phyloP scores from a whole-genome alignment of 2,888 invertebrate species.

The Podabrus alpinus region DNA sequence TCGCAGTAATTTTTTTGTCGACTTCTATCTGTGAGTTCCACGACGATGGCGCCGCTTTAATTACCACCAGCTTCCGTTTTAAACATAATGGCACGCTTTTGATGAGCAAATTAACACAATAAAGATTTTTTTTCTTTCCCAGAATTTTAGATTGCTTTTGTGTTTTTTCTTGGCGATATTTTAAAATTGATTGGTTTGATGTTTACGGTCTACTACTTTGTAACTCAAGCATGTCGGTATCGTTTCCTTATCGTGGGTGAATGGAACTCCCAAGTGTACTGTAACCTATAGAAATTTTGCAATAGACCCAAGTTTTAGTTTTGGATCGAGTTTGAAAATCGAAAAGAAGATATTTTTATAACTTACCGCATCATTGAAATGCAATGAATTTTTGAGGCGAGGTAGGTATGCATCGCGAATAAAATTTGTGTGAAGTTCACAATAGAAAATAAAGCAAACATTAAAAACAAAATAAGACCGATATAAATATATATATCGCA shows the following conservation, averaged over 20 bases:
- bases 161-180: not conserved
- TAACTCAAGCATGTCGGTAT: not conserved
- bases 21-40: slow-evolving; percentile 14
- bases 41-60: slow-evolving; percentile 36
- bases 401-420: too few relatives aligned
- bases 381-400: not conserved
- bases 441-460: slow-evolving; percentile 19
- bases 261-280: not conserved
- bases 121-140: not conserved
- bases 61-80: slow-evolving; percentile 40
- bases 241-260: not conserved
- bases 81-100: slow-evolving; percentile 34
- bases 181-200: not conserved
- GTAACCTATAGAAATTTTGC: not conserved
- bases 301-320: not conserved
- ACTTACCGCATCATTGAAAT: not conserved
- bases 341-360: not conserved
- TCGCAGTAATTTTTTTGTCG: slow-evolving; percentile 2
- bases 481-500: slow-evolving; percentile 39
- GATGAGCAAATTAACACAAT: slow-evolving; percentile 16
- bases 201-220: not conserved
- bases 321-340: not conserved
- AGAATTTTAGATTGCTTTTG: not conserved
- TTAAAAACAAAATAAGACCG: slow-evolving; percentile 29
- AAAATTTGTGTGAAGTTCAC: not conserved